These are phyloP conservation scores for Ametastegia equiseti DNA, from an alignment of 2,888 invertebrate genomes.

Conservation along the genomic window DNA sequence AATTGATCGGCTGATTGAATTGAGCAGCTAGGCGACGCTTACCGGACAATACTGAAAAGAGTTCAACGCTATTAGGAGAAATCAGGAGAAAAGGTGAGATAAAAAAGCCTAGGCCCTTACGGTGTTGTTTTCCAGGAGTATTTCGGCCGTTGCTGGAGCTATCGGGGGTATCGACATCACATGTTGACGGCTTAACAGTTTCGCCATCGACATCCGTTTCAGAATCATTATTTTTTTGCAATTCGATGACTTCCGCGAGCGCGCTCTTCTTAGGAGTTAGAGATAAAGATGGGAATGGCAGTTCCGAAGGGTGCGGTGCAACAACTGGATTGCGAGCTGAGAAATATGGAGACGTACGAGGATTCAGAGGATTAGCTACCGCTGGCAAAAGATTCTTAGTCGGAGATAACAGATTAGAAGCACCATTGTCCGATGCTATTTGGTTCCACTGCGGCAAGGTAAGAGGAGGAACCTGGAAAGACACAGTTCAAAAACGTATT, in stretches of 20 bases:
- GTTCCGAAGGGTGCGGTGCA: constrained; percentile 73
- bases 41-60: constrained; percentile 68
- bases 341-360: constrained; percentile 69
- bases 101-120: constrained; percentile 44
- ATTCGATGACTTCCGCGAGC: constrained; percentile 23
- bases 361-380: constrained; percentile 70
- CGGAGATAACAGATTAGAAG: constrained; percentile 69
- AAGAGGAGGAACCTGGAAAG: constrained; percentile 66
- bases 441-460: constrained; percentile 68
- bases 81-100: not conserved
- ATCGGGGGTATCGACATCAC: constrained; percentile 50
- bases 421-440: constrained; percentile 59
- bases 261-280: constrained; percentile 66
- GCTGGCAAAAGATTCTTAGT: constrained; percentile 70
- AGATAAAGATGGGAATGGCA: constrained; percentile 71
- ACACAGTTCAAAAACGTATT: not conserved
- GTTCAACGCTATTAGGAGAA: constrained; percentile 11
- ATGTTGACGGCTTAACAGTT: constrained; percentile 43
- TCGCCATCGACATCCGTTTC: constrained; percentile 42
- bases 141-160: constrained; percentile 48
- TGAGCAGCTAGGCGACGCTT: constrained; percentile 76
- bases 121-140: constrained; percentile 54
- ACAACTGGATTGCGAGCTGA: constrained; percentile 64
- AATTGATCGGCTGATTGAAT: constrained; percentile 72
- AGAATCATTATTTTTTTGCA: not conserved